phyloP scores from a whole-genome alignment of 2,888 invertebrate genomes.

The Parthenolecanium corni region DNA sequence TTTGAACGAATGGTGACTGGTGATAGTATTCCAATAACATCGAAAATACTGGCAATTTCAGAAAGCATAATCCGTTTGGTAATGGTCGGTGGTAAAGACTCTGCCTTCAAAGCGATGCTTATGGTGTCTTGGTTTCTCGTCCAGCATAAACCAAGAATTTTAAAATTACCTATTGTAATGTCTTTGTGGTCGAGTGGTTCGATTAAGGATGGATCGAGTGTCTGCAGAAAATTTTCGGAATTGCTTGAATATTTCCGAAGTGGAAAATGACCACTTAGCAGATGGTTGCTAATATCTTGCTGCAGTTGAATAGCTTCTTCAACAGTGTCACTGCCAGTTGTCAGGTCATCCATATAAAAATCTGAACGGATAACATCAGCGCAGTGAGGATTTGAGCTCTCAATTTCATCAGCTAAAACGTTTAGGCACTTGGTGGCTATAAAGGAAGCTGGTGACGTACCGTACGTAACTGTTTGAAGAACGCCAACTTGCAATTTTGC shows the following conservation, averaged over 20 bases:
- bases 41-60: constrained; percentile 15
- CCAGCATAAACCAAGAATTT: constrained; percentile 1
- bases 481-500: constrained; percentile 9
- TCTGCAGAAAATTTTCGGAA: background rate
- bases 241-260: constrained; percentile 18
- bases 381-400: background rate
- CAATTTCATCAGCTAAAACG: constrained; percentile 32
- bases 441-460: constrained; percentile 35
- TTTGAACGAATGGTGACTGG: constrained; percentile 16
- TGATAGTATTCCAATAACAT: constrained; percentile 10
- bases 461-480: constrained; percentile 37
- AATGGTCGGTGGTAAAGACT: background rate
- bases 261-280: background rate
- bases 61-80: background rate
- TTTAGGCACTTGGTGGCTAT: constrained; percentile 34
- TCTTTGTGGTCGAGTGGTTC: background rate
- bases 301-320: background rate
- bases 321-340: background rate
- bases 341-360: background rate
- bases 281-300: background rate
- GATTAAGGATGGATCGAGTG: background rate
- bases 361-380: background rate
- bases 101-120: too few species aligned
- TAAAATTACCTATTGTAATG: background rate
- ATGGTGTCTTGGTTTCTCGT: background rate